These are phyloP conservation scores for Apostichopus japonicus DNA, from an alignment of 35 echinoderm and acorn worm genomes.

Conservation along the genomic window DNA sequence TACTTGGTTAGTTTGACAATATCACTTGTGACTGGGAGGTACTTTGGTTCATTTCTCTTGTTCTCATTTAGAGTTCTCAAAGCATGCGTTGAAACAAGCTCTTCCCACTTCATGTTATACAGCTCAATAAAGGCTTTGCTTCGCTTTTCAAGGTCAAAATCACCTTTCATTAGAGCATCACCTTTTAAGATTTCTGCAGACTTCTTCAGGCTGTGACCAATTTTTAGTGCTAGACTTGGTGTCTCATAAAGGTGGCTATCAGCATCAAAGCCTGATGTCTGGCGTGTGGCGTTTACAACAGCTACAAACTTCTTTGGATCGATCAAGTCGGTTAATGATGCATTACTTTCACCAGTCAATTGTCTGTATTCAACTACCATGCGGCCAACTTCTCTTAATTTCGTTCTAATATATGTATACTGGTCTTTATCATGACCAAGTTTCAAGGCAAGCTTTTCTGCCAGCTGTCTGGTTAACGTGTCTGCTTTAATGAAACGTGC, in stretches of 20 bases:
- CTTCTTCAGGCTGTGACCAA: conserved; percentile 80
- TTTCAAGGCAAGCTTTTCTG: conserved; percentile 80
- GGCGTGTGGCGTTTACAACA: conserved; percentile 70
- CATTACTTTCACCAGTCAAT: conserved; percentile 41
- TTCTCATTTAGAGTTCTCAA: conserved; percentile 76
- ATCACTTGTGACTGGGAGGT: conserved; percentile 79
- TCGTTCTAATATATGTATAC: conserved; percentile 66
- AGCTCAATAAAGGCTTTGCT: conserved; percentile 62
- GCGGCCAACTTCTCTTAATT: conserved; percentile 71
- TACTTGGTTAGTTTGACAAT: conserved; percentile 75
- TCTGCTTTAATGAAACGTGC: conserved; percentile 71
- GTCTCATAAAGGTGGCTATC: conserved; percentile 69
- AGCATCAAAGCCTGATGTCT: conserved; percentile 72
- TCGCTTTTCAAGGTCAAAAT: conserved; percentile 59
- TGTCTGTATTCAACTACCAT: conserved; percentile 63
- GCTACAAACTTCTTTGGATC: conserved; percentile 65
- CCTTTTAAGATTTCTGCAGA: conserved; percentile 67
- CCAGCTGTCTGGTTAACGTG: conserved; percentile 41
- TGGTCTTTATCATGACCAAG: conserved; percentile 79
- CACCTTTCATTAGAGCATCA: conserved; percentile 65
- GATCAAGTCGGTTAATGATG: conserved; percentile 65
- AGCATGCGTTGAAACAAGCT: conserved; percentile 73
- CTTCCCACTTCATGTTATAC: conserved; percentile 72
- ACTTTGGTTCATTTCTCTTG: conserved; percentile 70
- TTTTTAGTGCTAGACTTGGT: conserved; percentile 76